Evolutionary conservation across 2,888 invertebrate species (phyloP).

Genomic region (Gerosis bhagava): DNA sequence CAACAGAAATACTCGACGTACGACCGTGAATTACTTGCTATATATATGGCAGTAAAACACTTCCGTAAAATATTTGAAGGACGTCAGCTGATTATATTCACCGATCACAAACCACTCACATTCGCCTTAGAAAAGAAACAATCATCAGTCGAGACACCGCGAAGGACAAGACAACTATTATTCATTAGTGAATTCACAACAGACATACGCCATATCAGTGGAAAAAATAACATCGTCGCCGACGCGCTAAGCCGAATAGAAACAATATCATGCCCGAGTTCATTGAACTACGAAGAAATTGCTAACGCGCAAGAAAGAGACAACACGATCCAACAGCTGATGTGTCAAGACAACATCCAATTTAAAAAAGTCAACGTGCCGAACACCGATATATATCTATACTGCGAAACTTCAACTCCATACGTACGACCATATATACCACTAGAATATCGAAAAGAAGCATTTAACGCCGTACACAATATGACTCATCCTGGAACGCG

Average conservation of each 20-base stretch:
- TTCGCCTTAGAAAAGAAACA: conserved; percentile 13
- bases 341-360: conserved; percentile 1
- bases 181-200: conserved; percentile 31
- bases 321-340: conserved; percentile 4
- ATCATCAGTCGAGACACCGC: conserved; percentile 18
- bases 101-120: conserved; percentile 27
- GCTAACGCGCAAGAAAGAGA: conserved; percentile 20
- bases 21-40: conserved; percentile 33
- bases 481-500: not conserved
- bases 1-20: conserved; percentile 43
- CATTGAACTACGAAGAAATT: conserved; percentile 21
- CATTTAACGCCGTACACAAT: not conserved
- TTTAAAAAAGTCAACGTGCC: conserved; percentile 1
- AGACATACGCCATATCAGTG: conserved; percentile 25
- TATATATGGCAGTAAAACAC: conserved; percentile 31
- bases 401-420: conserved; percentile 5
- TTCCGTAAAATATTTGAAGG: conserved; percentile 34
- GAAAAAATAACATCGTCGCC: conserved; percentile 26
- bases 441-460: no score
- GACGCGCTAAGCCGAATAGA: conserved; percentile 35
- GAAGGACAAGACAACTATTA: conserved; percentile 25
- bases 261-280: conserved; percentile 10
- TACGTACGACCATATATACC: not conserved
- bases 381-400: not conserved
- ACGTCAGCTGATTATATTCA: conserved; percentile 21